phyloP scores from a whole-genome alignment of 2,113 vertebrate genomes.

The Hippocampus zosterae region DNA sequence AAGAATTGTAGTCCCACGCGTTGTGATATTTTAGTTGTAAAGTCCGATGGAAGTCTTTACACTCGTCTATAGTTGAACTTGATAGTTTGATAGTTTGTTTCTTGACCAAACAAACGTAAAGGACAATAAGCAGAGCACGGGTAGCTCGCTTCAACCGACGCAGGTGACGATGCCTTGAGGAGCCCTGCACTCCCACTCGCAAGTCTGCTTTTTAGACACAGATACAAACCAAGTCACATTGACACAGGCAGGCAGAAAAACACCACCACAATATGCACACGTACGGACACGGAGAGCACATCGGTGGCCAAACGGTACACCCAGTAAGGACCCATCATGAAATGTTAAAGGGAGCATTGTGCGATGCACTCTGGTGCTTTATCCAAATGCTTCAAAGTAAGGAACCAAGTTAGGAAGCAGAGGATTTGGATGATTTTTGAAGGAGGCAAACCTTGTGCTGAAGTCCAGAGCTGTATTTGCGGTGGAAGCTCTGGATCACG shows the following conservation, averaged over 20 bases:
- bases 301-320: constrained; percentile 52
- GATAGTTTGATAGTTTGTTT: too few species aligned
- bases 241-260: constrained; percentile 85
- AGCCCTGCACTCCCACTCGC: constrained; percentile 45
- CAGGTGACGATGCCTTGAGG: constrained; percentile 26
- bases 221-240: constrained; percentile 86
- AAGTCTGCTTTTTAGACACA: constrained; percentile 76
- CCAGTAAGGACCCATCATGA: constrained; percentile 41
- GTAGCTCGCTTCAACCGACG: not conserved
- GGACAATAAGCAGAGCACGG: not conserved
- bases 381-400: constrained; percentile 2
- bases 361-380: not conserved
- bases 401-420: not conserved
- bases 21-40: constrained; percentile 8
- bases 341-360: constrained; percentile 47
- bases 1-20: not conserved
- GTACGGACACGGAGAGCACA: constrained; percentile 66
- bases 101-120: not conserved
- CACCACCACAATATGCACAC: constrained; percentile 73
- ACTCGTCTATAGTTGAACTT: not conserved
- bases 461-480: constrained; percentile 7
- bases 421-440: not conserved
- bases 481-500: constrained; percentile 29
- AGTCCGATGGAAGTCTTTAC: constrained; percentile 32
- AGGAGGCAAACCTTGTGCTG: constrained; percentile 23